Evolutionary conservation across 2,113 vertebrate genomes (phyloP).

Genomic region (Indri indri): DNA sequence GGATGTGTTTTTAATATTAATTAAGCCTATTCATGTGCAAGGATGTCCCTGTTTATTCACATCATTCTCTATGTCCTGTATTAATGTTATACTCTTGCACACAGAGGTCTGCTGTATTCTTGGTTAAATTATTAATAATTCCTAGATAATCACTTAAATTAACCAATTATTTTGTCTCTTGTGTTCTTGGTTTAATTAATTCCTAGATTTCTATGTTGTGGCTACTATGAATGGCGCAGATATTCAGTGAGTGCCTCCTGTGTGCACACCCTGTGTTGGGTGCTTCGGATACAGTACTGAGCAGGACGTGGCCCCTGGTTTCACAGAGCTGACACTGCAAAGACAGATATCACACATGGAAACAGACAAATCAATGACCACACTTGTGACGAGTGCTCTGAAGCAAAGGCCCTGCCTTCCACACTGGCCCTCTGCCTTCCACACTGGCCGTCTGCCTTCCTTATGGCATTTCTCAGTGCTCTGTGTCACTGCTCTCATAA

Average conservation of each 20-base stretch:
- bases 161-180: not conserved
- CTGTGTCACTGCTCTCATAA: not conserved
- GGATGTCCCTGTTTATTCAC: not conserved
- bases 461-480: not conserved
- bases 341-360: not conserved
- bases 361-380: not conserved
- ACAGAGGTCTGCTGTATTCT: not conserved
- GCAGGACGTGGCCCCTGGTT: not conserved
- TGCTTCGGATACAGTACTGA: not conserved
- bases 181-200: constrained; percentile 1
- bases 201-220: not conserved
- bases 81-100: not conserved
- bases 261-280: not conserved
- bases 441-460: too few species aligned
- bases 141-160: not conserved
- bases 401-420: constrained; percentile 15
- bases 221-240: not conserved
- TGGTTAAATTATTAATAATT: not conserved
- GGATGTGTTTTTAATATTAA: constrained; percentile 17
- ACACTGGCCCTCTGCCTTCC: constrained; percentile 28
- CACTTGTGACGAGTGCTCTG: not conserved
- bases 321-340: not conserved
- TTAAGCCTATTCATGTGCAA: not conserved
- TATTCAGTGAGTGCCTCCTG: not conserved
- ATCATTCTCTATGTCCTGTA: not conserved